Base-by-base conservation (phyloP, 1,140 invertebrate genomes). In the Rhynchophorus ferrugineus region DNA sequence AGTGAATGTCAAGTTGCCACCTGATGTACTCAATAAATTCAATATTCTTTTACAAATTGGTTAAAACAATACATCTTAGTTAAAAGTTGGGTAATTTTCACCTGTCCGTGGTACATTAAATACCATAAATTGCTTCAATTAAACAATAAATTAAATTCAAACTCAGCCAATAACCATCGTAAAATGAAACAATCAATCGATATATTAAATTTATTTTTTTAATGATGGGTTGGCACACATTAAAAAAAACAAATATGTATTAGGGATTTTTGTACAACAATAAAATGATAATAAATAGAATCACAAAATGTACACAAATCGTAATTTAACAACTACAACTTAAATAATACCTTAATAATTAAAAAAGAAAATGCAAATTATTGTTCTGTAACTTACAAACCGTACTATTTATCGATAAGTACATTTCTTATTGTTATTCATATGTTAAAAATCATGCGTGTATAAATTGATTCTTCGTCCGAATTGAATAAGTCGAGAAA, bases 151-250 rank as follows among this genome's bases (percentile, higher is more conserved):
- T n/a, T n/a, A n/a, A n/a, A n/a, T n/a, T n/a, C n/a, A n/a, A n/a
- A n/a, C n/a, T n/a, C n/a, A n/a, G n/a, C n/a, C n/a, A n/a, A n/a
- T n/a, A n/a, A n/a, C n/a, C n/a, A 29, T 29, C 11, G 11, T 11
- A 6, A 29, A 29, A 29, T 29, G 11, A 29, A 29, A 29, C 24
- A 29, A 29, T 11, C 24, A 11, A 29, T 29, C 24, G 5, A 11
- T 29, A 29, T 29, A 29, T 29, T 29, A 29, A 29, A 29, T 29
- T 29, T 29, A 29, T 29, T 29, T n/a, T n/a, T 66, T 64, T 64
- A 66, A 63, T 66, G 63, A 66, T 66, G 61, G n/a, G 62, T 66
- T 66, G 64, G 64, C 64, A 66, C 64, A 66, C 64, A 66, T 66
- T 64, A 58, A 61, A 63, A 64, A 66, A 58, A 66, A 66, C 62